Evolutionary conservation across 2,113 vertebrate genomes (phyloP), one percentile per base, ranked within the genome.

Genomic region (Thymallus thymallus): DNA sequence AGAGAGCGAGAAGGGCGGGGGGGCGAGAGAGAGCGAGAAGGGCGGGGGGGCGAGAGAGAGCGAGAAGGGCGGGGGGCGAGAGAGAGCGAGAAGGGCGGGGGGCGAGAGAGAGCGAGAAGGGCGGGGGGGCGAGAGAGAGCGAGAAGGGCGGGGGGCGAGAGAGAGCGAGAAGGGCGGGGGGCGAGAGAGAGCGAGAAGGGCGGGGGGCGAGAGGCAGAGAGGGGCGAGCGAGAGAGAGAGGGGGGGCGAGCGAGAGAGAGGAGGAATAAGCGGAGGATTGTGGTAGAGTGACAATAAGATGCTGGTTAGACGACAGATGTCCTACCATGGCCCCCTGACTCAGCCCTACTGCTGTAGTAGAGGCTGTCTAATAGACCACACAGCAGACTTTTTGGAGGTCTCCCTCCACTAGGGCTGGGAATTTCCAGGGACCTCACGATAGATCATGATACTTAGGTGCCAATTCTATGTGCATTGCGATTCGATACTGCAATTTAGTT

Each of bases 291-390:
- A 63, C 13, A 63, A 9, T 12, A 58, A 64, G 62, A 30, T 23
- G 45, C 62, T 3, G 10, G 46, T 51, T 58, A 75, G 55, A 68
- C 30, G 55, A 68, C 30, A 64, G 58, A 48, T 79, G 71, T 22
- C n/a, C 56, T 7, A 60, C 29, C 29, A 18, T 10, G 64, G 1
- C 9, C 26, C 22, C 30, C 24, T 14, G 16, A 51, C 62, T 64
- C 61, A 61, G 56, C 61, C 87, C 80, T 84, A 77, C 75, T 69
- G 73, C 74, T 83, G 76, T 84, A 83, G 76, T 6, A 3, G 41
- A 45, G 4, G 63, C 74, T 63, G 41, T 51, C 73, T 23, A 41
- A 41, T 10, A 41, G 35, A 41, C 35, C 35, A 41, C 35, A 0
- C 9, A 12, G 35, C 9, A 41, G 7, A 10, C 35, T n/a, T n/a